Conservation (phyloP, 2,888 invertebrate species). For the Tuta absoluta region DNA sequence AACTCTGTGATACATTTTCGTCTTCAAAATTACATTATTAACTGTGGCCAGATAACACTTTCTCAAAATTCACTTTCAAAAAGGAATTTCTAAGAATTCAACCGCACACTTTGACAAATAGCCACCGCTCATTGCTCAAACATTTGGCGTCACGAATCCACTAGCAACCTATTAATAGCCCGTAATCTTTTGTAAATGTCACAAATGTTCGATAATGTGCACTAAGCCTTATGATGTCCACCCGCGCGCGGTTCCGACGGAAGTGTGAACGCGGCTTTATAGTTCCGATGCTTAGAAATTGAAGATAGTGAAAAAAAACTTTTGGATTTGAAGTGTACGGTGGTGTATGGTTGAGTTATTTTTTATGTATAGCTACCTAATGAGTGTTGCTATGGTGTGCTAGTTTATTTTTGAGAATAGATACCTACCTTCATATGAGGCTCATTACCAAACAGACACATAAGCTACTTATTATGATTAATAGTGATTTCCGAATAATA, state of each 20-base stretch:
- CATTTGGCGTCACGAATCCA: constrained; percentile 10
- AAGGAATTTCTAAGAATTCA: background rate
- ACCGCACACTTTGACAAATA: constrained; percentile 1
- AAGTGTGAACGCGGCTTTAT: constrained; percentile 27
- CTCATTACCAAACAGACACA: too few relatives aligned
- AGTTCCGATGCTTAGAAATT: constrained; percentile 17
- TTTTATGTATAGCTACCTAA: background rate
- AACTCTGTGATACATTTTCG: too few relatives aligned
- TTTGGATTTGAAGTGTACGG: background rate
- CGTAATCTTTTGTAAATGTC: constrained; percentile 8
- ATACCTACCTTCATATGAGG: too few relatives aligned
- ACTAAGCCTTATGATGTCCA: background rate
- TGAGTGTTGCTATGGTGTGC: background rate
- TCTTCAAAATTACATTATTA: background rate
- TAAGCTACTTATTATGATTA: too few relatives aligned
- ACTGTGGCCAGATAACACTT: background rate
- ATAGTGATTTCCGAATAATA: too few relatives aligned
- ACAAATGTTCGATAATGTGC: constrained; percentile 23
- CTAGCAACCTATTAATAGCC: background rate
- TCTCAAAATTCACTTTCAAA: constrained; percentile 13
- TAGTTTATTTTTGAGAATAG: background rate
- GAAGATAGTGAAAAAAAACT: background rate
- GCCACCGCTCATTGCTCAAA: constrained; percentile 10
- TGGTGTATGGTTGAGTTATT: background rate
- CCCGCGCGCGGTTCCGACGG: constrained; percentile 30